These are phyloP conservation scores for Anastrepha obliqua DNA, from an alignment of 1,140 invertebrate genomes.

Conservation along the genomic window DNA sequence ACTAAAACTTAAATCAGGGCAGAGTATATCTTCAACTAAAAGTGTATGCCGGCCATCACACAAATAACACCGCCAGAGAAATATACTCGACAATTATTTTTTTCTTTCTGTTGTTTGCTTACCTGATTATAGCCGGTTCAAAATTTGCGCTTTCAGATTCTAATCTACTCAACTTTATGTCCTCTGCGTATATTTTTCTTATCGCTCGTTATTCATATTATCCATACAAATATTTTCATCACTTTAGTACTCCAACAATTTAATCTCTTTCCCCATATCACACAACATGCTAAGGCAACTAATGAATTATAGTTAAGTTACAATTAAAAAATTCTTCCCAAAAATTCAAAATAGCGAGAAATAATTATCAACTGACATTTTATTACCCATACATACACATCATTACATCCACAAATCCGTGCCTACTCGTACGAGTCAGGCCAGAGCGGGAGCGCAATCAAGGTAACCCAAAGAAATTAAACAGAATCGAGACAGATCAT, in stretches of 20 bases:
- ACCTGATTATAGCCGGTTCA: too few species aligned
- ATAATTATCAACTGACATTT: slow-evolving; percentile 23
- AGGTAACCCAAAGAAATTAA: not conserved
- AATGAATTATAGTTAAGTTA: not conserved
- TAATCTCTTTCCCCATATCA: not conserved
- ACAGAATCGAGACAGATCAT: slow-evolving; percentile 35
- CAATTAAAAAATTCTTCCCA: slow-evolving; percentile 37
- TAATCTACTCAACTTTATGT: too few species aligned
- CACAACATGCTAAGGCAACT: not conserved
- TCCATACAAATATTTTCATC: not conserved
- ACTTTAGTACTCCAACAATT: slow-evolving; percentile 12
- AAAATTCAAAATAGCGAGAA: slow-evolving; percentile 37
- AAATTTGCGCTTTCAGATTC: too few species aligned
- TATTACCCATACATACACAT: not conserved
- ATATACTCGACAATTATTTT: too few species aligned
- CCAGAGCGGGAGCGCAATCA: not conserved
- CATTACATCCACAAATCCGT: not conserved
- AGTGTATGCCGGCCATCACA: too few species aligned
- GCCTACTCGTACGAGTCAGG: not conserved
- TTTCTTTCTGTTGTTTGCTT: too few species aligned
- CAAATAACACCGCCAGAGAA: too few species aligned
- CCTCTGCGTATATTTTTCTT: too few species aligned
- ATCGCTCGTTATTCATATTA: too few species aligned
- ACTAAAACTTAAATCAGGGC: too few species aligned
- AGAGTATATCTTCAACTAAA: too few species aligned